These are phyloP conservation scores for Magallana nippona DNA, from an alignment of 2,888 invertebrate species.

Conservation along the genomic window DNA sequence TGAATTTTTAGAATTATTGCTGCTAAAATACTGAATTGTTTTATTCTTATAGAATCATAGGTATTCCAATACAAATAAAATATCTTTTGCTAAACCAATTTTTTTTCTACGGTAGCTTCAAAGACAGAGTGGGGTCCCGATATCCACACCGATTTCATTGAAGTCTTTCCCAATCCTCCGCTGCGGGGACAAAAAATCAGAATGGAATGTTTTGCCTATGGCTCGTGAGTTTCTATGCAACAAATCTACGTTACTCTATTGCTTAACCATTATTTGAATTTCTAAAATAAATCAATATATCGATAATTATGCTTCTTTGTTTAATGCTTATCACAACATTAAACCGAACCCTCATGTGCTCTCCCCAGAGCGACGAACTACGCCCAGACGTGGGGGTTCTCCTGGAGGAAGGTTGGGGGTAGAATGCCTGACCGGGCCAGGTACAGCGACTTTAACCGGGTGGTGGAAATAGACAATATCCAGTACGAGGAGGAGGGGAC, in stretches of 20 bases:
- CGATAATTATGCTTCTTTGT: too few species aligned
- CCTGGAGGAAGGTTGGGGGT: constrained; percentile 63
- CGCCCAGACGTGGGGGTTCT: constrained; percentile 54
- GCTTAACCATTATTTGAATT: too few species aligned
- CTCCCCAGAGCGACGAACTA: constrained; percentile 40
- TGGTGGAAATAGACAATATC: constrained; percentile 91
- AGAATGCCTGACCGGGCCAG: constrained; percentile 87
- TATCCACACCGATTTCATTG: constrained; percentile 96
- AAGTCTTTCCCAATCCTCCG: constrained; percentile 96
- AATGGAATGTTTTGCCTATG: constrained; percentile 96
- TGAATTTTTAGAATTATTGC: background rate
- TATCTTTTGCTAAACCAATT: background rate
- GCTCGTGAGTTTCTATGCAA: constrained; percentile 85
- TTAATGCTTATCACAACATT: background rate
- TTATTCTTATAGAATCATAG: background rate
- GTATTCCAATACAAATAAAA: too few species aligned
- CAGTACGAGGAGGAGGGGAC: constrained; percentile 96
- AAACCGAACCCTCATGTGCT: background rate
- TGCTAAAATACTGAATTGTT: background rate
- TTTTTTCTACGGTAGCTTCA: constrained; percentile 56
- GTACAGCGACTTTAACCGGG: constrained; percentile 89
- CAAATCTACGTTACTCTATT: background rate
- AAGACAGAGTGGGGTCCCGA: constrained; percentile 83
- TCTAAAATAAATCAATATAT: too few species aligned
- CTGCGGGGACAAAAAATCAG: constrained; percentile 93